Percentiles rank a stretch among this genome's conserved stretches.
These are phyloP conservation scores for Cephus pulcher DNA, from an alignment of 2,888 invertebrate genomes.

Conservation along the genomic window DNA sequence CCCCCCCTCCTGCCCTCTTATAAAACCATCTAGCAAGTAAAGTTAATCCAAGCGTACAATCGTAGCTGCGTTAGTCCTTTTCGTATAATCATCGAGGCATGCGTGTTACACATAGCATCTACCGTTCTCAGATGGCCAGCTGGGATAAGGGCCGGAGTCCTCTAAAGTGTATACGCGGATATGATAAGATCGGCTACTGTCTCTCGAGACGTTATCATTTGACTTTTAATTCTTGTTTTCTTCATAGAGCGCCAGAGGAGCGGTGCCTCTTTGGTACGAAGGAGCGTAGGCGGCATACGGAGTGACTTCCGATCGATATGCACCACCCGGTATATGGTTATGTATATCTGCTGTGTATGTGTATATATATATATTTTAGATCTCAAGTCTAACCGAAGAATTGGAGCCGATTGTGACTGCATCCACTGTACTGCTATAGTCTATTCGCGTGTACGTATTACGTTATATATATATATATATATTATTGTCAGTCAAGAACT, in stretches of 20 bases:
- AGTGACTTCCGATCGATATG: constrained; percentile 26
- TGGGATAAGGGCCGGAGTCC: constrained; percentile 3
- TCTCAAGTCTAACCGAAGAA: neutral
- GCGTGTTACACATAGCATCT: constrained; percentile 19
- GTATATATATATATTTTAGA: neutral
- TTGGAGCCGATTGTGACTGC: neutral
- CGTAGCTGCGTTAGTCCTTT: constrained; percentile 5
- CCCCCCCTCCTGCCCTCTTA: no score
- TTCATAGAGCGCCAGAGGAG: constrained; percentile 5
- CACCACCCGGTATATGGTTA: neutral
- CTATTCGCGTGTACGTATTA: neutral
- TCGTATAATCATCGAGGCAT: constrained; percentile 24
- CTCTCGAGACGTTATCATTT: constrained; percentile 21
- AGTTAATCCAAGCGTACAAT: constrained; percentile 19
- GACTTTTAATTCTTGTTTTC: constrained; percentile 21
- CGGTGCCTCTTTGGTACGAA: constrained; percentile 6
- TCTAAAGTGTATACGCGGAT: constrained; percentile 18
- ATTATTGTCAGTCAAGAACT: neutral
- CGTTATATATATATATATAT: no score
- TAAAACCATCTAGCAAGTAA: neutral
- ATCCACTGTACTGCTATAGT: neutral
- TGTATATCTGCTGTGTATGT: neutral
- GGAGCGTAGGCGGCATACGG: constrained; percentile 6
- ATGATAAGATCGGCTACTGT: constrained; percentile 25
- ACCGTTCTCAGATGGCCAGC: constrained; percentile 18